phyloP scores from a whole-genome alignment of 2,888 invertebrate genomes.

The Clepsis dumicolana region DNA sequence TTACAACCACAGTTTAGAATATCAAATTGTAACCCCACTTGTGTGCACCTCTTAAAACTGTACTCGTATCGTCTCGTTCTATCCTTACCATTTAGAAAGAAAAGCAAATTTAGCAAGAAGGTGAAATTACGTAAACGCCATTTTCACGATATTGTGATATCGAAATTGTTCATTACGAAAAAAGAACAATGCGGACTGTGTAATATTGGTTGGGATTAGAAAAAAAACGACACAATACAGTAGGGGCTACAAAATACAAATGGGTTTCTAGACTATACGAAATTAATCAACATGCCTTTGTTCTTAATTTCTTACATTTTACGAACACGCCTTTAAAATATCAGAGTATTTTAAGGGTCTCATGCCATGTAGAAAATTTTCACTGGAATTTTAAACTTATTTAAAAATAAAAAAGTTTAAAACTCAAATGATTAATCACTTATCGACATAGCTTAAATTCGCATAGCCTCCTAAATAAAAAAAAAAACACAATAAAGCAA shows the following conservation, averaged over 20 bases:
- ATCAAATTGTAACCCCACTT: constrained; percentile 26
- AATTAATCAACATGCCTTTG: background rate
- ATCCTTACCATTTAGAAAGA: background rate
- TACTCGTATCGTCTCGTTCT: background rate
- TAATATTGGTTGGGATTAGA: background rate
- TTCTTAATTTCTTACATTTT: background rate
- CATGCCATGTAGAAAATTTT: background rate
- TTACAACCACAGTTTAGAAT: constrained; percentile 67
- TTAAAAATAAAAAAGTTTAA: background rate
- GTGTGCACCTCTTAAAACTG: background rate
- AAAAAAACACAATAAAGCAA: constrained; percentile 51
- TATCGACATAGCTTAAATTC: constrained; percentile 14
- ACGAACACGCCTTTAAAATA: background rate
- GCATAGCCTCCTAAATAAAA: constrained; percentile 5
- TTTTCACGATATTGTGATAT: background rate
- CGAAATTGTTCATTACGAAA: no score
- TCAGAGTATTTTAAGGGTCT: background rate
- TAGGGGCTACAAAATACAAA: background rate
- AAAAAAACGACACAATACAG: background rate
- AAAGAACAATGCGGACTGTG: background rate
- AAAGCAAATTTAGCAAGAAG: background rate
- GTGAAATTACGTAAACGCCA: background rate
- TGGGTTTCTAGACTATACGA: background rate
- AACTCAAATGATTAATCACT: background rate
- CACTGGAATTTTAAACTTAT: background rate